phyloP scores from a whole-genome alignment of 2,797 vertebrate genomes.

The Malurus splendens region DNA sequence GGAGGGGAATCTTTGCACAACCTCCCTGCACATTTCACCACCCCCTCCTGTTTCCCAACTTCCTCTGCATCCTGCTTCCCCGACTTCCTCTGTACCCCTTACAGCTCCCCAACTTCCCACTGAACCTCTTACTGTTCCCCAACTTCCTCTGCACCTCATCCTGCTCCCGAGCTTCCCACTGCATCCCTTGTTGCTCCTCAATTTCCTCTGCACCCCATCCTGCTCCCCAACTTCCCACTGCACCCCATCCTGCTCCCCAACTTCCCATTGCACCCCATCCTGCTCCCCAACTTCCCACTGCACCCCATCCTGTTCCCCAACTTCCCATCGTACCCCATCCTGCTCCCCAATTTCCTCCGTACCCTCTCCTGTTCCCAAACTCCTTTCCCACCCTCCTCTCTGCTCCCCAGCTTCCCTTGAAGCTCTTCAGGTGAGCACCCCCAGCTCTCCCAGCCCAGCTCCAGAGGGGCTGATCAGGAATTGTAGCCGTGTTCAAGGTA shows the following conservation, averaged over 20 bases:
- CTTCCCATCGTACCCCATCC: rapidly evolving
- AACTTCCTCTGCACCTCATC: rapidly evolving
- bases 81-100: not conserved
- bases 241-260: not conserved
- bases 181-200: not conserved
- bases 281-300: not conserved
- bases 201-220: not conserved
- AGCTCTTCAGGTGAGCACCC: not conserved
- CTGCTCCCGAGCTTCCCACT: too few relatives aligned
- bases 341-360: not conserved
- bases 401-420: not conserved
- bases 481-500: not conserved
- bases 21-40: rapidly evolving
- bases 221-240: not conserved
- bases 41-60: not conserved
- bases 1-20: not conserved
- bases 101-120: not conserved
- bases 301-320: rapidly evolving
- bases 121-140: not conserved
- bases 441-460: not conserved
- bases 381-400: not conserved
- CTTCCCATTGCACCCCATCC: rapidly evolving
- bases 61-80: not conserved
- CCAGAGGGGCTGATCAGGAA: not conserved
- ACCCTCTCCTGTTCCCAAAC: too few relatives aligned